Conservation (phyloP, 2,113 vertebrate species). For the Scophthalmus maximus region DNA sequence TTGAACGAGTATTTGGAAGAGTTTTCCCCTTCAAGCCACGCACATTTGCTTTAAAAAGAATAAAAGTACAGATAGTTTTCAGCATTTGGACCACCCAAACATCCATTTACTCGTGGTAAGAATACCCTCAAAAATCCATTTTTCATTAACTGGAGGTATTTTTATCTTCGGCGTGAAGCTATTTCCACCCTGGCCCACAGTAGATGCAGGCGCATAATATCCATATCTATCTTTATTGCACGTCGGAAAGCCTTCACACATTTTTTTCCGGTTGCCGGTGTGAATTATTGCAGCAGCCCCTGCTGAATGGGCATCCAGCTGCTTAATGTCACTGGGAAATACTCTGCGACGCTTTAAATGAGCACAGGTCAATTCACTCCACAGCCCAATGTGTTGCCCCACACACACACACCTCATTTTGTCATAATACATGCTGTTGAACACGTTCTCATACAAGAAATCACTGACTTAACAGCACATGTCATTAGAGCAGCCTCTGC, state of each 20-base stretch:
- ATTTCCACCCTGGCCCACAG: neutral
- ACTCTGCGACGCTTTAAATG: slow-evolving; percentile 7
- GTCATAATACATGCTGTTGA: neutral
- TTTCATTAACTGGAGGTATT: neutral
- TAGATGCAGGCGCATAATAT: neutral
- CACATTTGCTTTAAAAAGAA: too few relatives aligned
- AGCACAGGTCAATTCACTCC: slow-evolving; percentile 2
- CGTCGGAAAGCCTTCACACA: neutral
- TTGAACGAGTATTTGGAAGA: neutral
- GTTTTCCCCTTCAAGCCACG: neutral
- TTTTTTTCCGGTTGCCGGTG: neutral
- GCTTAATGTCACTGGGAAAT: slow-evolving; percentile 24
- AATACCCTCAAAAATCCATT: neutral
- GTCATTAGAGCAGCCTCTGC: neutral
- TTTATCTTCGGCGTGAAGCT: neutral
- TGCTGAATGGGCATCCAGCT: slow-evolving; percentile 10
- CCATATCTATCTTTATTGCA: neutral
- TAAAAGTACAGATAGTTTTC: neutral
- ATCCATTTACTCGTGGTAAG: neutral
- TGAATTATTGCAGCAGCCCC: slow-evolving; percentile 19
- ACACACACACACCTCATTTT: neutral
- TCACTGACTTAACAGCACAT: neutral
- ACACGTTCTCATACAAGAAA: neutral
- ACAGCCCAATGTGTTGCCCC: neutral
- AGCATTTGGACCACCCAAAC: neutral